A percentile compares a stretch with the other conserved stretches of the same genome.
Evolutionary conservation across 2,797 vertebrate species (phyloP).

Genomic region (Sciurus vulgaris): DNA sequence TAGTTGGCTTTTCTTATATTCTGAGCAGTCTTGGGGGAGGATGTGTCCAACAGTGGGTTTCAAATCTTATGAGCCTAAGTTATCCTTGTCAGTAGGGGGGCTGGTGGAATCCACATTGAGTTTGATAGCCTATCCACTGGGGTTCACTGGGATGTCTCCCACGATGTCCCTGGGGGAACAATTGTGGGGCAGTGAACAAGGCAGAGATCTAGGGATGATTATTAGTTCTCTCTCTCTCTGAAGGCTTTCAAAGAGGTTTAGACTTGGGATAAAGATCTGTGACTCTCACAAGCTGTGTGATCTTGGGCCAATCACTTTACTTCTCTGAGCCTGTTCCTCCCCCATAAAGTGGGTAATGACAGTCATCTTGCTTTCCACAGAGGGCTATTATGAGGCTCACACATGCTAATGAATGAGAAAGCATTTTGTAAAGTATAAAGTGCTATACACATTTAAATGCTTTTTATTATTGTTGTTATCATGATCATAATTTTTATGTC

Average conservation of each 20-base stretch:
- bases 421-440: constrained; percentile 74
- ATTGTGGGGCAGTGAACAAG: background rate
- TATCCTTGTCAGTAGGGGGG: constrained; percentile 52
- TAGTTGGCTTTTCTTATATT: constrained; percentile 63
- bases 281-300: background rate
- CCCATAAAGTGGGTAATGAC: constrained; percentile 4
- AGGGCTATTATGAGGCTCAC: constrained; percentile 54
- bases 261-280: background rate
- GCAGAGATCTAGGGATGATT: background rate
- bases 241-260: background rate
- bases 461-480: constrained; percentile 84
- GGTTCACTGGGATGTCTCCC: background rate
- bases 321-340: constrained; percentile 12
- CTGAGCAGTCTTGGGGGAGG: constrained; percentile 24
- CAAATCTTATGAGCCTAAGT: constrained; percentile 47
- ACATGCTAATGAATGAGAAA: constrained; percentile 73
- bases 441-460: constrained; percentile 76
- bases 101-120: background rate
- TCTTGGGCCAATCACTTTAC: background rate
- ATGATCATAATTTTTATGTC: constrained; percentile 82
- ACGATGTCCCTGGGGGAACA: background rate
- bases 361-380: constrained; percentile 46
- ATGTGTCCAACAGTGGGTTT: background rate
- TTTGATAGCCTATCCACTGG: background rate
- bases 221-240: background rate